Evolutionary conservation across 2,888 invertebrate species (phyloP), one percentile per base, ranked within the genome.

Genomic region (Caenorhabditis virilis): DNA sequence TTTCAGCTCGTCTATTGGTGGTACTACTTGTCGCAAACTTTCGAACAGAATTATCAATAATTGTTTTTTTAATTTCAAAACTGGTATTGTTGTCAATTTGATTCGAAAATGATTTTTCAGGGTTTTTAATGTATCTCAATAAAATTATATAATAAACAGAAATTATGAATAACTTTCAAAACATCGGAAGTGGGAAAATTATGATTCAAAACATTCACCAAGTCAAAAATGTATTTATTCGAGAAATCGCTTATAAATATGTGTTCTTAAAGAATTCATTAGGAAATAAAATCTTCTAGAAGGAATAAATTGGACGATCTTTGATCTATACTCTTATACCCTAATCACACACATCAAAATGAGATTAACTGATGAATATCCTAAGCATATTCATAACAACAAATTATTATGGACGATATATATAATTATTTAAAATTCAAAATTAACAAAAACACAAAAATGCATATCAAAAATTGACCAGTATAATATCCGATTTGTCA

Each of bases 1-100:
- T 72, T 80, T 67, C 64, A 80, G 80, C 69, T 79, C 38, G 89
- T 91, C 77, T 97, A 97, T 85, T 97, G 81, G 81, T 79, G 78
- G 77, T 71, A 78, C 60, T 81, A 80, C 53, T 60, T 78, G 45
- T 75, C 74, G 20, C 74, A 74, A 49, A 74, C 77, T 1, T 78
- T 78, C 59, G 78, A 78, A 46, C 69, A 72, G 26, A 61, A 69
- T 50, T 71, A 62, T 54, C 62, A 55, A 26, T 58, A 42, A 50
- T 43, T 27, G 38, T 39, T 27, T 39, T 38, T 4, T 25, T 39
- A 2, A 5, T 4, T 22, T 49, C 38, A 7, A n/a, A 36, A 52
- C 62, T 45, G 62, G 62, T 62, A 49, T 38, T 33, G n/a, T n/a
- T n/a, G n/a, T n/a, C n/a, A n/a, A n/a, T n/a, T 25, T 33, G 56